Percentiles rank a stretch among this genome's conserved stretches.
Evolutionary conservation across 2,113 vertebrate species (phyloP).

Genomic region (Abramis brama): DNA sequence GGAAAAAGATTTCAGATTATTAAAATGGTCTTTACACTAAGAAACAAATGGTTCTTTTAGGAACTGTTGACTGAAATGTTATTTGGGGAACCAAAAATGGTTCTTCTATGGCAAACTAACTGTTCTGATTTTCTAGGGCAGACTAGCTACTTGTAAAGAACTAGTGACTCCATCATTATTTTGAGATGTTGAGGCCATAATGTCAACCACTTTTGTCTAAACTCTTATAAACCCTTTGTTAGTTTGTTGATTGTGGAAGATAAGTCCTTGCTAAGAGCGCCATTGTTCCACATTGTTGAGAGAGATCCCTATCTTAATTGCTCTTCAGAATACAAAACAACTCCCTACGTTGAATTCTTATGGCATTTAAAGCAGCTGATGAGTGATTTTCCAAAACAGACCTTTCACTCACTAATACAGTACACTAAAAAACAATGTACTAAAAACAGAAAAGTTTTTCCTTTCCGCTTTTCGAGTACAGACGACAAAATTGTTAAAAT

Average conservation of each 20-base stretch:
- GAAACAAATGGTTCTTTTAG: too few relatives aligned
- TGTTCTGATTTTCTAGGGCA: not conserved
- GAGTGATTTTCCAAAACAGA: conserved; percentile 43
- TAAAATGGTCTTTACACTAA: too few relatives aligned
- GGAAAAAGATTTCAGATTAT: too few relatives aligned
- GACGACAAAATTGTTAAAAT: too few relatives aligned
- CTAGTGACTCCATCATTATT: conserved; percentile 1
- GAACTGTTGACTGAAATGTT: too few relatives aligned
- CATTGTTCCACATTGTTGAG: conserved; percentile 45
- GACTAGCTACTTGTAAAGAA: conserved; percentile 4
- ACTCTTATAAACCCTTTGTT: not conserved
- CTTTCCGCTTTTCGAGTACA: too few relatives aligned
- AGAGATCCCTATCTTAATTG: conserved; percentile 59
- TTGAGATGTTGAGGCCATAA: conserved; percentile 6
- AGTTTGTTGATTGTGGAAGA: not conserved
- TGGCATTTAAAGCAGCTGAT: conserved; percentile 33
- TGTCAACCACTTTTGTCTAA: not conserved
- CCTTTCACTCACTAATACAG: conserved; percentile 21
- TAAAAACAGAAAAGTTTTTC: too few relatives aligned
- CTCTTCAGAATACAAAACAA: conserved; percentile 54
- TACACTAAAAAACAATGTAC: too few relatives aligned
- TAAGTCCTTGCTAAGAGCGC: not conserved
- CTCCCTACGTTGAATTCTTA: conserved; percentile 35
- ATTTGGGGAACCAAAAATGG: too few relatives aligned
- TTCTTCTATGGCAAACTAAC: too few relatives aligned